Conservation (phyloP, 2,888 invertebrate species). For the Dichetophora obliterata region DNA sequence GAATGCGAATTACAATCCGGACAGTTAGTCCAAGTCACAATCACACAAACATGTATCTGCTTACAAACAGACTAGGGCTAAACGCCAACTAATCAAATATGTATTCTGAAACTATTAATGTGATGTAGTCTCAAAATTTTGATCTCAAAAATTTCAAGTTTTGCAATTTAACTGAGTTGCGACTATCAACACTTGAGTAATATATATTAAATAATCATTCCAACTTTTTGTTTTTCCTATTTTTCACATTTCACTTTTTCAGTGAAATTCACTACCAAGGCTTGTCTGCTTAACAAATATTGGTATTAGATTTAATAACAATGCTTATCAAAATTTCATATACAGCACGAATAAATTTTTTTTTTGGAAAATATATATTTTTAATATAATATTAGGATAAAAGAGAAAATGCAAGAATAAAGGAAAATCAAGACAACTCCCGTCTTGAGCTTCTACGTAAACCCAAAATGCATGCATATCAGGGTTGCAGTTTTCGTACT, state of each 20-base stretch:
- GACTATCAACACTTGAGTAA: background rate
- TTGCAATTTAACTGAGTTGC: background rate
- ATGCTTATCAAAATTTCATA: background rate
- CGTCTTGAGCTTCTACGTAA: conserved; percentile 23
- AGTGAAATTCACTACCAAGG: background rate
- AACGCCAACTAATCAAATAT: conserved; percentile 6
- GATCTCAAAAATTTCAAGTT: background rate
- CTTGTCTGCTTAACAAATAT: background rate
- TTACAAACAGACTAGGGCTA: background rate
- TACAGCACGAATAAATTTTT: conserved; percentile 12
- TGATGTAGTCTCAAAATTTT: background rate
- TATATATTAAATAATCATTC: conserved; percentile 1
- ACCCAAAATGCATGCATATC: conserved; percentile 5
- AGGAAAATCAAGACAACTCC: conserved; percentile 29
- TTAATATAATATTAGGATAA: background rate
- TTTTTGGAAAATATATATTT: background rate
- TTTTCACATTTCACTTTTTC: conserved; percentile 27
- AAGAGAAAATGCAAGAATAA: conserved; percentile 22
- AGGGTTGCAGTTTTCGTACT: background rate
- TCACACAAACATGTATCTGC: conserved; percentile 17
- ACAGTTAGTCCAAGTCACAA: conserved; percentile 15
- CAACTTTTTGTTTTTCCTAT: background rate
- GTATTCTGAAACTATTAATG: background rate
- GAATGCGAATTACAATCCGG: conserved; percentile 1
- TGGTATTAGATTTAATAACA: background rate